These are phyloP conservation scores for Paralichthys olivaceus DNA, from an alignment of 2,113 vertebrate species.

Conservation along the genomic window DNA sequence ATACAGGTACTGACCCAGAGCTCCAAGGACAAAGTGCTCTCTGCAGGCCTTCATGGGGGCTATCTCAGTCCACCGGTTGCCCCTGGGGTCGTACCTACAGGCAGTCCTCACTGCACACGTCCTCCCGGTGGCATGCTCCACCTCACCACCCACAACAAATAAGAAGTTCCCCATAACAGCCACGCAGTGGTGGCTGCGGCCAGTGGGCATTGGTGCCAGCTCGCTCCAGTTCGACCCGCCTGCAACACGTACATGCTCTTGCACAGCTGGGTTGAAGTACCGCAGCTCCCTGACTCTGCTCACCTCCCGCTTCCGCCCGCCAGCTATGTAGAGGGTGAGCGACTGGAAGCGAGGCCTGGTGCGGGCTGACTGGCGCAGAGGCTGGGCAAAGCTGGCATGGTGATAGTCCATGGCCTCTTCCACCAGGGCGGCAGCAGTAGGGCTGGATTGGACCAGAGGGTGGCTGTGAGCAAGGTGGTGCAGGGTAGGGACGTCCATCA, in stretches of 20 bases:
- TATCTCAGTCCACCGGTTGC: conserved; percentile 93
- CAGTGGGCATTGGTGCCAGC: conserved; percentile 90
- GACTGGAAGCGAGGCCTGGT: conserved; percentile 94
- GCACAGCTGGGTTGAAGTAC: conserved; percentile 92
- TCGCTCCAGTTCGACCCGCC: conserved; percentile 95
- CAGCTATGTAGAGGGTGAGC: conserved; percentile 92
- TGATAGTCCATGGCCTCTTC: conserved; percentile 95
- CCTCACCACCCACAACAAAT: conserved; percentile 94
- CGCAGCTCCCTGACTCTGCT: conserved; percentile 92
- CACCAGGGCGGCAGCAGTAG: conserved; percentile 87
- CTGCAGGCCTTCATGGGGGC: conserved; percentile 96
- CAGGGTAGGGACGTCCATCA: conserved; percentile 92
- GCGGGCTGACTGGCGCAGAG: conserved; percentile 90
- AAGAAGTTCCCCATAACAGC: conserved; percentile 96
- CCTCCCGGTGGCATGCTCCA: conserved; percentile 90
- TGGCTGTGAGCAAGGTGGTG: conserved; percentile 88
- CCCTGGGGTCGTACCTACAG: conserved; percentile 93
- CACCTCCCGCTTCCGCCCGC: conserved; percentile 92
- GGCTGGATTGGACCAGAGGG: conserved; percentile 89
- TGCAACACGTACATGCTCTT: conserved; percentile 87
- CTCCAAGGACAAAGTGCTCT: conserved; percentile 95
- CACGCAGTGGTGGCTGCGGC: conserved; percentile 96
- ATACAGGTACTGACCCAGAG: conserved; percentile 91
- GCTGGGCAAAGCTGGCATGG: conserved; percentile 90
- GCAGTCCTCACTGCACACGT: conserved; percentile 92